A percentile compares a stretch with the other conserved stretches of the same genome.
These are phyloP conservation scores for Rhodophaea formosa DNA, from an alignment of 2,888 invertebrate species.

Conservation along the genomic window DNA sequence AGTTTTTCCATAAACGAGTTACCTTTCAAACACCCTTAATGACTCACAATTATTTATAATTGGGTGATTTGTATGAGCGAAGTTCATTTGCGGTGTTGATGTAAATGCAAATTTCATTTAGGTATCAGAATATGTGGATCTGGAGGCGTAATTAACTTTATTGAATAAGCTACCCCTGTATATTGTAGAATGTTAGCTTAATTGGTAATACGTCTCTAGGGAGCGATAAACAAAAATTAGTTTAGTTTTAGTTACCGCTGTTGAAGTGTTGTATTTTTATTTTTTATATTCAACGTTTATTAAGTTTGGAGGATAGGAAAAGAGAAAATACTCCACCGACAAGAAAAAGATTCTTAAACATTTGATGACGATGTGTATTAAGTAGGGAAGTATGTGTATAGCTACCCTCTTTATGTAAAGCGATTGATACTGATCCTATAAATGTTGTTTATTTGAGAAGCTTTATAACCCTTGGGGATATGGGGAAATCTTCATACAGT, in stretches of 20 bases:
- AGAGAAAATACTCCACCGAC: no score
- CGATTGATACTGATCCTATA: no score
- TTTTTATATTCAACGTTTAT: no score
- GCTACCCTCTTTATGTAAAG: no score
- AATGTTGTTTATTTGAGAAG: no score
- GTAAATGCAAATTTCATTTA: slow-evolving; percentile 37
- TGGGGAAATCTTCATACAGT: no score
- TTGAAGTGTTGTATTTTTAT: not conserved
- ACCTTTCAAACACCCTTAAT: slow-evolving; percentile 56
- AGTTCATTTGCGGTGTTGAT: slow-evolving; percentile 30
- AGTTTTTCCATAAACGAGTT: slow-evolving; percentile 63
- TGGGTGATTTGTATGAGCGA: slow-evolving; percentile 44
- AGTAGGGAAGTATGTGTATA: no score
- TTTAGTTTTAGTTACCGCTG: not conserved
- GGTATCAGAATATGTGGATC: slow-evolving; percentile 34
- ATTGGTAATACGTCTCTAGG: not conserved
- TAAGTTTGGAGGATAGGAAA: no score
- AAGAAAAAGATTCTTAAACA: no score
- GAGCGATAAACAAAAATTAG: not conserved
- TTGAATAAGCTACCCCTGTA: not conserved
- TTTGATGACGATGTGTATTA: no score
- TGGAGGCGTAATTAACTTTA: slow-evolving; percentile 21
- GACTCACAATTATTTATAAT: slow-evolving; percentile 63
- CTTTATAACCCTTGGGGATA: no score
- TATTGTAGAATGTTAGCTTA: not conserved